These are phyloP conservation scores for Rhinichthys klamathensis DNA, from an alignment of 2,113 vertebrate species.

Conservation along the genomic window DNA sequence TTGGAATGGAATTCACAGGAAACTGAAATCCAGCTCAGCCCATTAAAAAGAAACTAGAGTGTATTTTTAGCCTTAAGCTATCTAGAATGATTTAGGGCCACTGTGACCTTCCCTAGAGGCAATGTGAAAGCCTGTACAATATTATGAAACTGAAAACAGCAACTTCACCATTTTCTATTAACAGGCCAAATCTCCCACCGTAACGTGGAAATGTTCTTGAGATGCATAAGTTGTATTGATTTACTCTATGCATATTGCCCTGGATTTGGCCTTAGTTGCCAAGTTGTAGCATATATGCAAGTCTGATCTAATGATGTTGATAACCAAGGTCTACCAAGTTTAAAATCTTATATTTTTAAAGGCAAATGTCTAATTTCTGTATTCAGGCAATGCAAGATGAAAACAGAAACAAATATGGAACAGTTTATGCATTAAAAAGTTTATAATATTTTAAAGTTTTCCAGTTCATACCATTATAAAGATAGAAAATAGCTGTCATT, in stretches of 20 bases:
- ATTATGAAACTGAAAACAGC: neutral
- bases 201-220: neutral
- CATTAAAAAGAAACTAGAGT: conserved; percentile 16
- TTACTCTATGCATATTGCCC: neutral
- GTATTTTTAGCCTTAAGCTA: conserved; percentile 7
- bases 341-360: neutral
- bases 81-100: conserved; percentile 15
- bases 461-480: too few species aligned
- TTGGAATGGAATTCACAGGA: conserved; percentile 26
- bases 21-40: neutral
- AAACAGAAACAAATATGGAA: neutral
- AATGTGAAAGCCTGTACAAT: neutral
- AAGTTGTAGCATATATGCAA: neutral
- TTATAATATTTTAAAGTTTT: too few species aligned
- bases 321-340: neutral
- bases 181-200: neutral
- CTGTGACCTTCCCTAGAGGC: conserved; percentile 1
- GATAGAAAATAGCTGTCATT: too few species aligned
- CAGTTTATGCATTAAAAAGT: too few species aligned
- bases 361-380: neutral
- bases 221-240: neutral
- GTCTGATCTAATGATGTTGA: too few species aligned
- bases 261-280: neutral
- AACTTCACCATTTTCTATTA: neutral
- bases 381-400: neutral